Percentiles rank a stretch among this genome's conserved stretches.
Conservation (phyloP, 2,797 vertebrate genomes). For the Merluccius polli region DNA sequence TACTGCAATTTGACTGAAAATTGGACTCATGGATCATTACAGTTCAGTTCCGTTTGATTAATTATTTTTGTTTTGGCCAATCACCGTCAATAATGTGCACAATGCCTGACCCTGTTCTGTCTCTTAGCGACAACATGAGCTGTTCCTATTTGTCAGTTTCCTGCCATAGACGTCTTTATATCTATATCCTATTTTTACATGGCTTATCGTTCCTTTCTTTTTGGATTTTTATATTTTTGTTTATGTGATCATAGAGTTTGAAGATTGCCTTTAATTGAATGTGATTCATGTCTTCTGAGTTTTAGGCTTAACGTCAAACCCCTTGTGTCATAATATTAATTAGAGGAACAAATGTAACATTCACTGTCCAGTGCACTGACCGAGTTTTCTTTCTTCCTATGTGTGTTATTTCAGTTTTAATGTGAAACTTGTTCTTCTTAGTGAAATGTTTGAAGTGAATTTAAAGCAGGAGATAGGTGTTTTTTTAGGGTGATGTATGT, state of each 20-base stretch:
- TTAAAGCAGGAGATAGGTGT: slow-evolving; percentile 15
- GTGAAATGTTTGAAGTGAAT: slow-evolving; percentile 20
- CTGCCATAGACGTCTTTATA: slow-evolving; percentile 6
- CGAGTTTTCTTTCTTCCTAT: slow-evolving; percentile 24
- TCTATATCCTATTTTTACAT: slow-evolving; percentile 8
- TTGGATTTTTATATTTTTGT: slow-evolving; percentile 29
- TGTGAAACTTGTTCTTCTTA: slow-evolving; percentile 25
- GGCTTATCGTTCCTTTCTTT: slow-evolving; percentile 15
- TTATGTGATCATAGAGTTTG: slow-evolving; percentile 25
- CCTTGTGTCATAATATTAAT: slow-evolving; percentile 27
- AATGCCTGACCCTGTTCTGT: background rate
- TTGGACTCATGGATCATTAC: slow-evolving; percentile 15
- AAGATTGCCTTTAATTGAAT: slow-evolving; percentile 27
- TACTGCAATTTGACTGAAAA: slow-evolving; percentile 25
- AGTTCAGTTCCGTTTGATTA: background rate
- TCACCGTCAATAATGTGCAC: background rate
- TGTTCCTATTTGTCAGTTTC: slow-evolving; percentile 4
- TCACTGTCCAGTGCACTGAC: slow-evolving; percentile 66
- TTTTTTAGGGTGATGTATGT: slow-evolving; percentile 23
- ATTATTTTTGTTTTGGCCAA: background rate
- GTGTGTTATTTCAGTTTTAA: slow-evolving; percentile 28
- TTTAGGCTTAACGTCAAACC: slow-evolving; percentile 9
- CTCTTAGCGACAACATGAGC: slow-evolving; percentile 15
- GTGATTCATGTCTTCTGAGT: slow-evolving; percentile 26
- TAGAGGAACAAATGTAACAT: slow-evolving; percentile 29